These are phyloP conservation scores for Turnix velox DNA, from an alignment of 2,113 vertebrate species.

Conservation along the genomic window DNA sequence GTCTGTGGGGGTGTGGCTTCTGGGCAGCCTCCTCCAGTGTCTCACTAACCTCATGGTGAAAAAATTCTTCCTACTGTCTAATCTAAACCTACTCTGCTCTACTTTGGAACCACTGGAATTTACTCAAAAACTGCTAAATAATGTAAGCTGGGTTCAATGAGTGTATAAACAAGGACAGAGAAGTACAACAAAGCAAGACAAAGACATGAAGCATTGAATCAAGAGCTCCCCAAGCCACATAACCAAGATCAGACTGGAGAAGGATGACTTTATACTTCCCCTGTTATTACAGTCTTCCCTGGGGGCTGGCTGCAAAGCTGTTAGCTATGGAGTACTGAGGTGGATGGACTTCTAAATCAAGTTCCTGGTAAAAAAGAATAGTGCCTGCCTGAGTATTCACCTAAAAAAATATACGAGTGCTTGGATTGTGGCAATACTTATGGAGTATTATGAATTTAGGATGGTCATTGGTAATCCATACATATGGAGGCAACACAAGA, in stretches of 20 bases:
- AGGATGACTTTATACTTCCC: neutral
- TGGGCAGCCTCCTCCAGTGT: no score
- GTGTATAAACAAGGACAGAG: neutral
- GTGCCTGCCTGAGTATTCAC: neutral
- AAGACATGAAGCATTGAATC: neutral
- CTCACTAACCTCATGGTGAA: no score
- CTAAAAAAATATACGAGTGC: neutral
- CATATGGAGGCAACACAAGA: neutral
- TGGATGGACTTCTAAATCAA: fast-evolving
- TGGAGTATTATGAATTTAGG: neutral
- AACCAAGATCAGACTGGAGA: neutral
- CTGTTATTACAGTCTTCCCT: neutral
- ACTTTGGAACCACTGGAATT: no score
- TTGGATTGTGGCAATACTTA: neutral
- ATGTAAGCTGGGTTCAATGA: neutral
- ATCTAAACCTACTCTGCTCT: no score
- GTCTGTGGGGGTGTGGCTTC: no score
- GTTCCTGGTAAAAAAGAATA: neutral
- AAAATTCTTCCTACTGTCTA: no score
- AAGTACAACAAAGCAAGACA: neutral
- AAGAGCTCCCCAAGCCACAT: neutral
- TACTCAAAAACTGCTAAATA: neutral
- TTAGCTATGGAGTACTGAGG: neutral
- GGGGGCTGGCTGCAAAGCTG: neutral
- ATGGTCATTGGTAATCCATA: neutral